Conservation (phyloP, 37 sponge, comb jelly and placozoan genomes). For the Petrosia ficiformis region DNA sequence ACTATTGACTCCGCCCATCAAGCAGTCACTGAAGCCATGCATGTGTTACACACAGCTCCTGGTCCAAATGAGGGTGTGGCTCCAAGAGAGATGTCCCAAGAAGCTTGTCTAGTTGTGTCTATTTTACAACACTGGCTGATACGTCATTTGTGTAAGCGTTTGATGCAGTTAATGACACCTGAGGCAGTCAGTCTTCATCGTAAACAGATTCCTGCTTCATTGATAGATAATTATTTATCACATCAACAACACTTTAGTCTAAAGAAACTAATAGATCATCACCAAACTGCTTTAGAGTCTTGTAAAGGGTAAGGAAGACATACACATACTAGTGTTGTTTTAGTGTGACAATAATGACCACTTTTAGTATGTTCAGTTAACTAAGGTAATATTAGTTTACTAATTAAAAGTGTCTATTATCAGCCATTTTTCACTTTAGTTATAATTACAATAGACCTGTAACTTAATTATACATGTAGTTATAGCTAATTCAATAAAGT, state of each 20-base stretch:
- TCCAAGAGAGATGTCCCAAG: background rate
- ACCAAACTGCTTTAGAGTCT: constrained; percentile 9
- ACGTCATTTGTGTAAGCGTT: constrained; percentile 35
- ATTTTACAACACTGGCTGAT: constrained; percentile 66
- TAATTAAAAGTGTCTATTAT: no score
- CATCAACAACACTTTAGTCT: constrained; percentile 85
- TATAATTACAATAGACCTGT: no score
- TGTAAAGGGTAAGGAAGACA: constrained; percentile 15
- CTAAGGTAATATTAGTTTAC: no score
- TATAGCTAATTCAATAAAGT: no score
- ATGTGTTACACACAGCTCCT: constrained; percentile 4
- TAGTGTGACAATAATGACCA: background rate
- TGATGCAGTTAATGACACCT: constrained; percentile 76
- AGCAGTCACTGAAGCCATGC: constrained; percentile 38
- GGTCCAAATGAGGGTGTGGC: background rate
- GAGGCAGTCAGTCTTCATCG: constrained; percentile 67
- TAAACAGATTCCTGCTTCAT: constrained; percentile 54
- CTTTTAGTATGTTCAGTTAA: background rate
- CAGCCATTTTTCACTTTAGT: no score
- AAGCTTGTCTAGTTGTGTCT: constrained; percentile 45
- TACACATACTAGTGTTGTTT: no score
- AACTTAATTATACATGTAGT: no score
- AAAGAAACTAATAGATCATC: constrained; percentile 45
- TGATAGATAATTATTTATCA: constrained; percentile 61
- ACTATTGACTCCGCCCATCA: constrained; percentile 14